Evolutionary conservation across 2,888 invertebrate genomes (phyloP), one percentile per base, ranked within the genome.

Genomic region (Dryobotodes eremita): DNA sequence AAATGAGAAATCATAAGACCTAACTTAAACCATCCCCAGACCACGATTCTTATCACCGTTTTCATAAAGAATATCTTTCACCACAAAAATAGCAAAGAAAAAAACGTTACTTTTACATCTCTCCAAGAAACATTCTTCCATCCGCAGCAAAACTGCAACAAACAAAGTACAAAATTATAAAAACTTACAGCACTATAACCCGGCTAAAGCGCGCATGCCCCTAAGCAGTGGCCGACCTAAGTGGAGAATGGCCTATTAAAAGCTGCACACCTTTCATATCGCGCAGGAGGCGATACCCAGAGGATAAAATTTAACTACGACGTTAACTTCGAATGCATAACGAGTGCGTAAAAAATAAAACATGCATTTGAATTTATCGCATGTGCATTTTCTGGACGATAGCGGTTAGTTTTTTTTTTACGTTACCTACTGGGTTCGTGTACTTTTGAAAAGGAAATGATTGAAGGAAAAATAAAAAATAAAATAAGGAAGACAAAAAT

Each of bases 251-350:
- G 86, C 71, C 87, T 85, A 88, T 90, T 90, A 90, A 86, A 88
- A 86, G 66, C 82, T 82, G 86, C 83, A 80, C 77, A 85, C 82
- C 80, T 85, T 80, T 82, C 82, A 82, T 86, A 85, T 85, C 79
- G 57, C 77, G 55, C 70, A 50, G 59, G 69, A 75, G 79, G 72
- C 71, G 87, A 89, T 86, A 86, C 77, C 68, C 65, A 26, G 68
- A 46, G 75, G 78, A 87, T 90, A 89, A 90, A 89, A 90, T 88
- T 90, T 90, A 82, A 90, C 84, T 75, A 71, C 66, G 70, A 75
- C 77, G 65, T 83, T 88, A 77, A 48, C 82, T 75, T 81, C 46
- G 68, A 80, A 71, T 68, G 46, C 50, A 79, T 36, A 36, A 36
- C 31, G 31, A 36, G 31, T 36, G 31, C 31, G 3, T 36, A 36